Conservation (phyloP, 1,140 invertebrate species). For the Laupala kohalensis region DNA sequence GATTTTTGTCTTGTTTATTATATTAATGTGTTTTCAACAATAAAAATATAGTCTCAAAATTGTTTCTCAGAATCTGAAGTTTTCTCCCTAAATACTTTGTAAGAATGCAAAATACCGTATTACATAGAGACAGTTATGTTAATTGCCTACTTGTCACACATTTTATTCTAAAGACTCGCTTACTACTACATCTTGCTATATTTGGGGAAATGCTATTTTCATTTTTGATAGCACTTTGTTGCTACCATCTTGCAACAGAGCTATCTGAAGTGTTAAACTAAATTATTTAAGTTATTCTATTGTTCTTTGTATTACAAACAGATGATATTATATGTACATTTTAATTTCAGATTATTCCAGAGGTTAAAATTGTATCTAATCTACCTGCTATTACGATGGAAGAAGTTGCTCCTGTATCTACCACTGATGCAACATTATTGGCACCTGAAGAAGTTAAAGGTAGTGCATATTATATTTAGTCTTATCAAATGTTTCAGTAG, state of each 20-base stretch:
- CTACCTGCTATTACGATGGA: slow-evolving; percentile 85
- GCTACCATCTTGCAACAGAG: not conserved
- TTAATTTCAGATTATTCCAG: slow-evolving; percentile 50
- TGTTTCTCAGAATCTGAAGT: too few species aligned
- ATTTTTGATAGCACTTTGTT: too few species aligned
- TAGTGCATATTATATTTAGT: slow-evolving; percentile 20
- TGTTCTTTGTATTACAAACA: not conserved
- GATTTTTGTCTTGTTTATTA: too few species aligned
- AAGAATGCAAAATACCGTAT: too few species aligned
- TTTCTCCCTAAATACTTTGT: too few species aligned
- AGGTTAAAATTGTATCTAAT: slow-evolving; percentile 84
- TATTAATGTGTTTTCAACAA: too few species aligned
- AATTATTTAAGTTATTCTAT: not conserved
- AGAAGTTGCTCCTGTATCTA: slow-evolving; percentile 82
- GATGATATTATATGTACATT: slow-evolving; percentile 10
- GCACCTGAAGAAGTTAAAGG: slow-evolving; percentile 90
- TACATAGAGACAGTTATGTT: too few species aligned
- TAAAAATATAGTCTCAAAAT: too few species aligned
- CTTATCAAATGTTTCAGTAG: not conserved
- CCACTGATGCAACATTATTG: slow-evolving; percentile 70
- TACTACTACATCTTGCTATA: too few species aligned
- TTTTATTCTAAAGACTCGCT: too few species aligned
- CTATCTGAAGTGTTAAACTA: not conserved
- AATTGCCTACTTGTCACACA: too few species aligned
- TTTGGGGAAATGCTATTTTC: too few species aligned